These are phyloP conservation scores for Heliconius eleuchia DNA, from an alignment of 1,140 invertebrate genomes.

Conservation along the genomic window DNA sequence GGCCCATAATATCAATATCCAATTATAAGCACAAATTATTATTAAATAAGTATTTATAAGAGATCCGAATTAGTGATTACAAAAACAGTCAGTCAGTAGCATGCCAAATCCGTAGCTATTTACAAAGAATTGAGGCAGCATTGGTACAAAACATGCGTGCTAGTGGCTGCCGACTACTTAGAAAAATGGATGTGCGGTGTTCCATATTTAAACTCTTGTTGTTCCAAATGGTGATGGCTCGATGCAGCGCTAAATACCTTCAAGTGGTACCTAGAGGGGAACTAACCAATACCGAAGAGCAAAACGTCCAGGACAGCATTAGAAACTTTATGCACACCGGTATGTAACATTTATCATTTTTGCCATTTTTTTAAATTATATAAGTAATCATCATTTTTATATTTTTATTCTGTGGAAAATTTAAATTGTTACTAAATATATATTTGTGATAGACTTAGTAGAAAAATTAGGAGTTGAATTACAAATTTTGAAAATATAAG, in stretches of 20 bases:
- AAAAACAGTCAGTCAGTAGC: conserved; percentile 45
- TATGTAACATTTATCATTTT: conserved; percentile 46
- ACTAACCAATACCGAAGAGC: conserved; percentile 41
- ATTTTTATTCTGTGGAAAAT: background rate
- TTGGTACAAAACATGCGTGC: conserved; percentile 59
- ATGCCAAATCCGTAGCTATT: conserved; percentile 49
- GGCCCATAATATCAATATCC: conserved; percentile 55
- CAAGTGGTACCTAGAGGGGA: conserved; percentile 45
- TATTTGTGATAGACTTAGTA: background rate
- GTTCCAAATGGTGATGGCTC: conserved; percentile 64
- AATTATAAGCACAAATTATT: conserved; percentile 69
- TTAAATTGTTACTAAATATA: background rate
- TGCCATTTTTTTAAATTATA: background rate
- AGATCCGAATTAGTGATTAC: conserved; percentile 22
- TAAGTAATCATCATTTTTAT: background rate
- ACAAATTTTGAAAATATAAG: too few species aligned
- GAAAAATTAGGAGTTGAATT: too few species aligned
- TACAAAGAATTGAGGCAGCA: conserved; percentile 44
- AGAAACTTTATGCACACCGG: conserved; percentile 69
- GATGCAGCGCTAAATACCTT: conserved; percentile 63
- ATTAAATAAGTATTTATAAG: conserved; percentile 46
- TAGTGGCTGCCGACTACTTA: conserved; percentile 56
- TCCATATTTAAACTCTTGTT: conserved; percentile 70
- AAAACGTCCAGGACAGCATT: conserved; percentile 67
- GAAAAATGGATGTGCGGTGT: conserved; percentile 71